phyloP scores from a whole-genome alignment of 2,113 vertebrate species.

The Balaenoptera acutorostrata region DNA sequence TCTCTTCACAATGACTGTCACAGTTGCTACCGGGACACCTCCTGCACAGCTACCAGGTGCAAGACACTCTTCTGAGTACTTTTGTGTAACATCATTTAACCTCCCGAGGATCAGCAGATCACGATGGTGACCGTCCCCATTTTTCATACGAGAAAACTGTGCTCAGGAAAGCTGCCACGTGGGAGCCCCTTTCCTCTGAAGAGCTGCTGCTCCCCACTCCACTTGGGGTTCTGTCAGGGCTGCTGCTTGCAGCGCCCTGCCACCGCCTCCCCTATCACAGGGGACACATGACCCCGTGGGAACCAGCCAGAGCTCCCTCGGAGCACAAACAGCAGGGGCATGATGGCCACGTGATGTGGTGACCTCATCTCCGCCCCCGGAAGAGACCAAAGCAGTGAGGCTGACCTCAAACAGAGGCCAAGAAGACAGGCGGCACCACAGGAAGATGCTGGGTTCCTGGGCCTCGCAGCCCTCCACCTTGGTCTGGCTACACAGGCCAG shows the following conservation, averaged over 20 bases:
- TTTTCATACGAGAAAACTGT: background rate
- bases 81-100: fast-evolving
- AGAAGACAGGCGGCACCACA: fast-evolving
- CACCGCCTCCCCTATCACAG: no score
- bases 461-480: background rate
- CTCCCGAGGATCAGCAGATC: background rate
- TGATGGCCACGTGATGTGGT: background rate
- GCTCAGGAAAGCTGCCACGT: background rate
- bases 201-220: background rate
- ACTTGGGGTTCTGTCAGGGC: background rate
- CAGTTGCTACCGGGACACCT: background rate
- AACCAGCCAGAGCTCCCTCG: background rate
- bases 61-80: background rate
- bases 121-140: background rate
- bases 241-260: background rate
- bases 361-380: background rate
- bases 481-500: background rate
- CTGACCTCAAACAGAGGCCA: background rate
- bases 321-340: background rate
- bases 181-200: background rate
- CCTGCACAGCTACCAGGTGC: background rate
- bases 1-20: fast-evolving
- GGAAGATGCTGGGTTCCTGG: background rate
- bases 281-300: background rate
- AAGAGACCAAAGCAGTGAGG: background rate